phyloP scores from a whole-genome alignment of 1,140 invertebrate genomes.

The Coelopa frigida region DNA sequence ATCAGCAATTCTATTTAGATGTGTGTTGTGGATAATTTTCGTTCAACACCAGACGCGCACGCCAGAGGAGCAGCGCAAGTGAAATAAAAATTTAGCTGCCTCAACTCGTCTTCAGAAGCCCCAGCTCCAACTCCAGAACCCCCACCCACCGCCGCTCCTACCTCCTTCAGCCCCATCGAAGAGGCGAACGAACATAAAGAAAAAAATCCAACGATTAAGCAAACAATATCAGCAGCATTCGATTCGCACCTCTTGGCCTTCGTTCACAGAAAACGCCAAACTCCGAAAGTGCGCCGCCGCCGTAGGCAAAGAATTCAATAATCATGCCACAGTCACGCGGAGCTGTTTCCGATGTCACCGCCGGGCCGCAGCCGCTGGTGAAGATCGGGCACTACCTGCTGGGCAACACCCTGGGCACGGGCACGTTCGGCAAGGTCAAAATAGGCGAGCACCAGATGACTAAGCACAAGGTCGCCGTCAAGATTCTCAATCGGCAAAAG shows the following conservation, averaged over 20 bases:
- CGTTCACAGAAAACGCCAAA: too few species aligned
- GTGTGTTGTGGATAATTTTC: constrained; percentile 16
- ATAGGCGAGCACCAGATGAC: constrained; percentile 97
- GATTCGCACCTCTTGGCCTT: too few species aligned
- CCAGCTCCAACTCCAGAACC: too few species aligned
- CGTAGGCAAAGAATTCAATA: not conserved
- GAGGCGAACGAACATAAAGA: not conserved
- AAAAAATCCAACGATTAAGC: not conserved
- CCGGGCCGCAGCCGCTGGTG: constrained; percentile 59
- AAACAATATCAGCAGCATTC: not conserved
- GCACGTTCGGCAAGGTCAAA: constrained; percentile 94
- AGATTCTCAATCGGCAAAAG: constrained; percentile 97
- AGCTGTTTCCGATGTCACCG: constrained; percentile 25
- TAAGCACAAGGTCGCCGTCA: constrained; percentile 97
- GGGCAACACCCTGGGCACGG: constrained; percentile 80
- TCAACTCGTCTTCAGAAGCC: too few species aligned
- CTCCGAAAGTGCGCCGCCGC: too few species aligned
- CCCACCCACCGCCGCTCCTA: too few species aligned
- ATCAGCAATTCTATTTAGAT: constrained; percentile 12
- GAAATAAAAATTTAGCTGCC: too few species aligned
- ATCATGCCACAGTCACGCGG: constrained; percentile 35
- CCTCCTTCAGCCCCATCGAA: not conserved
- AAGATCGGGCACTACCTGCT: constrained; percentile 91
- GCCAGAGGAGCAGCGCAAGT: constrained; percentile 7
- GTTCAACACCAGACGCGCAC: not conserved